Evolutionary conservation across 1,140 invertebrate species (phyloP), one percentile per base, ranked within the genome.

Genomic region (Papilio helenus): DNA sequence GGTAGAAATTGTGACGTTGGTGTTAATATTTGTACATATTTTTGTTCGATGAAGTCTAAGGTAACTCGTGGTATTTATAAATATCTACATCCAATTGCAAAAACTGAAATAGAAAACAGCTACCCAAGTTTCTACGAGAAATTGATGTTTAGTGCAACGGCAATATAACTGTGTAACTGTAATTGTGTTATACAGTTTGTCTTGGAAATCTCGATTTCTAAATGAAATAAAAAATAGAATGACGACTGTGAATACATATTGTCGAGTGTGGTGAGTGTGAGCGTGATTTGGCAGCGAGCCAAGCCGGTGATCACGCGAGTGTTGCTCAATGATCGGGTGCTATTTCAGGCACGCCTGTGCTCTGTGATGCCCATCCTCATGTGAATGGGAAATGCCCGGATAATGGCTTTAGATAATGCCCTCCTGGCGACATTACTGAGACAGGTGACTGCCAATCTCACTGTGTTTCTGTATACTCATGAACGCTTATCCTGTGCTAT

Each of bases 331-430:
- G 61, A 68, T 68, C 23, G 26, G 26, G 26, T n/a, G 61, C 61
- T 68, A 68, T 68, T 68, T 68, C 61, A 68, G 61, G 61, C 61
- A 26, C 61, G 61, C 61, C 26, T 29, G 61, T 68, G 61, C 61
- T 26, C 61, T 26, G 61, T 12, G 23, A 12, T 29, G 61, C 23
- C 29, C 61, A 29, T 68, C 23, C 14, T 16, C 61, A 29, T 26
- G 26, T 68, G 61, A 68, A 68, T 68, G 61, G 61, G 61, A 68
- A 68, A 34, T 68, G 26, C 61, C 61, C 61, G 61, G 26, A 68
- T 29, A 68, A 68, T 29, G 14, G 26, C 61, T 14, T 68, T 34
- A 26, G 61, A 18, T 68, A 68, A 68, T 14, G 61, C 12, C 2
- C 20, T 23, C 58, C 10, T 3, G 7, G 61, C 61, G 61, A 34